Evolutionary conservation across 2,113 vertebrate genomes (phyloP), one percentile per base, ranked within the genome.

Genomic region (Aplodontia rufa): DNA sequence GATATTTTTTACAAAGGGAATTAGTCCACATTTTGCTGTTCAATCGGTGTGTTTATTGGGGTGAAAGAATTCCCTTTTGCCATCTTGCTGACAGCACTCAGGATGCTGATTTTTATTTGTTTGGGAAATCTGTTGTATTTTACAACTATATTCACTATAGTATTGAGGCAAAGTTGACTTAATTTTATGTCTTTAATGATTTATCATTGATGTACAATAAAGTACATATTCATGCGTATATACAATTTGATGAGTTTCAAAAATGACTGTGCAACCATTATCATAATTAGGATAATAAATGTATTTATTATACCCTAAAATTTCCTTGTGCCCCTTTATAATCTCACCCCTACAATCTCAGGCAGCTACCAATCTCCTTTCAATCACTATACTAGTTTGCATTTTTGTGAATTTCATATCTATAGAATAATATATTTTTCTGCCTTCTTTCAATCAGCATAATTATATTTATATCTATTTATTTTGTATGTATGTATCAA

Each of bases 91-190:
- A 81, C 35, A 60, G 35, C 42, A 88, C 24, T 93, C 53, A 51
- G 9, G 22, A 37, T 75, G 55, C 17, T 90, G 72, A 55, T 68
- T 82, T 83, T 81, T 91, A 45, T 87, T 92, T 93, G 30, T 66
- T 85, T 83, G 84, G 72, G 75, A 93, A 83, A 79, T 74, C 28
- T 83, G 30, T 93, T 42, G 53, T 82, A 28, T 68, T 94, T 93
- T 86, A 91, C 32, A 78, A 83, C 12, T 58, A 45, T 85, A 51
- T 84, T 79, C 19, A 88, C 14, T 74, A 47, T 82, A 26, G 37
- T 76, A 45, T 51, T 92, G 26, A 85, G 64, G 24, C 53, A 91
- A 71, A 42, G 30, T 85, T 92, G 30, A 71, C 69, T 88, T 87
- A 75, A 20, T 83, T 94, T 91, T 88, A 74, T 32, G 84, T 93